phyloP scores from a whole-genome alignment of 1,140 invertebrate genomes.

The Drosophila tristis region DNA sequence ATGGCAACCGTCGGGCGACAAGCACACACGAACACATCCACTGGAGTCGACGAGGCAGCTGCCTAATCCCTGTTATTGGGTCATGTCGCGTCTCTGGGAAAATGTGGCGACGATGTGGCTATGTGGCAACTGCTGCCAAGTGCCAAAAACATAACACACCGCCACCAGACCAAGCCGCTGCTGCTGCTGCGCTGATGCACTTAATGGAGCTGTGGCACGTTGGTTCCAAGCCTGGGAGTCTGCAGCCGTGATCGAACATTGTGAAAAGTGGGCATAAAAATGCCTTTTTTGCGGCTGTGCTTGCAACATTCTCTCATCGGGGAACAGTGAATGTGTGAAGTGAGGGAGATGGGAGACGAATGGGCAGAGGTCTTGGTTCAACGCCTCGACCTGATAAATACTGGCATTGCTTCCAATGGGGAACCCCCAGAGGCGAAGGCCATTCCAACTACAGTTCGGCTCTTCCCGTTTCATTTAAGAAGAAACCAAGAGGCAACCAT shows the following conservation, averaged over 20 bases:
- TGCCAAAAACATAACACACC: slow-evolving; percentile 79
- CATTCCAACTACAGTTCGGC: slow-evolving; percentile 18
- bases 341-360: background rate
- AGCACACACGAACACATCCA: slow-evolving; percentile 22
- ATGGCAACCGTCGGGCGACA: slow-evolving; percentile 58
- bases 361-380: slow-evolving; percentile 18
- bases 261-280: slow-evolving; percentile 74
- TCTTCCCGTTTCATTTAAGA: slow-evolving; percentile 27
- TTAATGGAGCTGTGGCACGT: slow-evolving; percentile 67
- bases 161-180: slow-evolving; percentile 12
- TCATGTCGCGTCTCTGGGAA: slow-evolving; percentile 77
- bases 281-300: slow-evolving; percentile 34
- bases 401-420: slow-evolving; percentile 1
- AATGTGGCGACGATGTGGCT: slow-evolving; percentile 79
- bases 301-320: slow-evolving; percentile 65
- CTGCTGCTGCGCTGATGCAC: slow-evolving; percentile 55
- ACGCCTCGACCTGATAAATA: background rate
- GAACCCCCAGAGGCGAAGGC: slow-evolving; percentile 33
- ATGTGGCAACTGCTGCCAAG: slow-evolving; percentile 70
- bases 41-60: slow-evolving; percentile 43
- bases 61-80: slow-evolving; percentile 80
- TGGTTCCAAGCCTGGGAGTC: slow-evolving; percentile 46
- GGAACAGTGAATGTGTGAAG: slow-evolving; percentile 42
- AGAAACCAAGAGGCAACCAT: slow-evolving; percentile 38
- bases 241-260: slow-evolving; percentile 72